A percentile compares a stretch with the other conserved stretches of the same genome.
These are phyloP conservation scores for Anoplopoma fimbria DNA, from an alignment of 2,113 vertebrate species.

Conservation along the genomic window DNA sequence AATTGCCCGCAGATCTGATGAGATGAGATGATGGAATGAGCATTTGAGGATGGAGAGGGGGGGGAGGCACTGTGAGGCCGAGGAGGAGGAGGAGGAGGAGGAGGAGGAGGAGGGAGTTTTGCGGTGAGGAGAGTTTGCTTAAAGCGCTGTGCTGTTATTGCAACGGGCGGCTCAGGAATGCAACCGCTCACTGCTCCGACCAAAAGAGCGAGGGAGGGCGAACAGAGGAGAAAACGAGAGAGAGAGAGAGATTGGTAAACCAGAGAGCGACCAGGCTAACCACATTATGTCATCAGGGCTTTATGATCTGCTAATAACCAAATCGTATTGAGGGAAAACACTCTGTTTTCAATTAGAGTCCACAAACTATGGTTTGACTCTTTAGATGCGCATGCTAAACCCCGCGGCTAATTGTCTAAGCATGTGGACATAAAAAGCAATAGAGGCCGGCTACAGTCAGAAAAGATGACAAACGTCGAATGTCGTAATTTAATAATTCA, in stretches of 20 bases:
- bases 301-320: conserved; percentile 82
- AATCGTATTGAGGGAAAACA: conserved; percentile 75
- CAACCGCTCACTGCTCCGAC: conserved; percentile 61
- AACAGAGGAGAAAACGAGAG: conserved; percentile 30
- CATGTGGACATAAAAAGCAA: conserved; percentile 37
- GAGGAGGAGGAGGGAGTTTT: conserved; percentile 55
- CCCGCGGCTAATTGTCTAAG: conserved; percentile 34
- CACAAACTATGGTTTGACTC: conserved; percentile 55
- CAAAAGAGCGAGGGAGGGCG: conserved; percentile 48
- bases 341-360: conserved; percentile 74
- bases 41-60: conserved; percentile 42
- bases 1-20: conserved; percentile 63
- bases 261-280: conserved; percentile 72
- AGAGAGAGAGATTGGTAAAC: conserved; percentile 67
- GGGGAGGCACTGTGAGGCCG: conserved; percentile 33
- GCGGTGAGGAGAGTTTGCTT: conserved; percentile 80
- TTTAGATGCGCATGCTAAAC: conserved; percentile 50
- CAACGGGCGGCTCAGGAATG: conserved; percentile 79
- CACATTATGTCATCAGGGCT: conserved; percentile 81
- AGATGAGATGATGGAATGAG: conserved; percentile 72
- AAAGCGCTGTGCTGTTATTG: conserved; percentile 83
- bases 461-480: conserved; percentile 28
- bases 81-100: conserved; percentile 19
- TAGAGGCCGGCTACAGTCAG: conserved; percentile 1
- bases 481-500: conserved; percentile 12